phyloP scores from a whole-genome alignment of 2,797 vertebrate species.

The Champsocephalus gunnari region DNA sequence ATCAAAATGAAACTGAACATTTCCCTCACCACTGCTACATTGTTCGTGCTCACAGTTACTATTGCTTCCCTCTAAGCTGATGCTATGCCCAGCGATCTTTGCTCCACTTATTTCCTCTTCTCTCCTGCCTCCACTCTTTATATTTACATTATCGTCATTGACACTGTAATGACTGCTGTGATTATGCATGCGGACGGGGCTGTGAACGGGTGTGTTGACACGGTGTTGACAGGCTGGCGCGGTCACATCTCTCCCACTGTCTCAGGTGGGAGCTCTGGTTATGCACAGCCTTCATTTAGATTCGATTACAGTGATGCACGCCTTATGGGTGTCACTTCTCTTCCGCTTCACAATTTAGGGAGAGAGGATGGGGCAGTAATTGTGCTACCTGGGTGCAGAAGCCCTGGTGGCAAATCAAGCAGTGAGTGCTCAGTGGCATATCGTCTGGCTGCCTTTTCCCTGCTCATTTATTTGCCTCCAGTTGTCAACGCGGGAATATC shows the following conservation, averaged over 20 bases:
- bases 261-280: slow-evolving; percentile 85
- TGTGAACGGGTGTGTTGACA: slow-evolving; percentile 84
- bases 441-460: slow-evolving; percentile 76
- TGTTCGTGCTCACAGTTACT: slow-evolving; percentile 42
- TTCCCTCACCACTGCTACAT: slow-evolving; percentile 62
- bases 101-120: slow-evolving; percentile 42
- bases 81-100: slow-evolving; percentile 36
- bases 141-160: slow-evolving; percentile 85
- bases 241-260: slow-evolving; percentile 82
- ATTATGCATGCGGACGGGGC: slow-evolving; percentile 85
- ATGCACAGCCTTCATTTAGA: slow-evolving; percentile 88
- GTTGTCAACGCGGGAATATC: slow-evolving; percentile 83
- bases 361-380: slow-evolving; percentile 80
- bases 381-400: slow-evolving; percentile 82
- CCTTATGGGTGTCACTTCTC: slow-evolving; percentile 90
- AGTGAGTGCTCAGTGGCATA: slow-evolving; percentile 71
- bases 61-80: slow-evolving; percentile 34
- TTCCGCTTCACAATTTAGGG: slow-evolving; percentile 89
- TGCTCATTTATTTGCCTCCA: slow-evolving; percentile 85
- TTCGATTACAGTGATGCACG: slow-evolving; percentile 88
- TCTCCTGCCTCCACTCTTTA: slow-evolving; percentile 76
- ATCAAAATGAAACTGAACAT: slow-evolving; percentile 61
- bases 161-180: slow-evolving; percentile 86
- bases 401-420: slow-evolving; percentile 83
- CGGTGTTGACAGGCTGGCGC: slow-evolving; percentile 83